Percentiles rank a stretch among this genome's conserved stretches.
Evolutionary conservation across 2,113 vertebrate species (phyloP).

Genomic region (Cheirogaleus medius): DNA sequence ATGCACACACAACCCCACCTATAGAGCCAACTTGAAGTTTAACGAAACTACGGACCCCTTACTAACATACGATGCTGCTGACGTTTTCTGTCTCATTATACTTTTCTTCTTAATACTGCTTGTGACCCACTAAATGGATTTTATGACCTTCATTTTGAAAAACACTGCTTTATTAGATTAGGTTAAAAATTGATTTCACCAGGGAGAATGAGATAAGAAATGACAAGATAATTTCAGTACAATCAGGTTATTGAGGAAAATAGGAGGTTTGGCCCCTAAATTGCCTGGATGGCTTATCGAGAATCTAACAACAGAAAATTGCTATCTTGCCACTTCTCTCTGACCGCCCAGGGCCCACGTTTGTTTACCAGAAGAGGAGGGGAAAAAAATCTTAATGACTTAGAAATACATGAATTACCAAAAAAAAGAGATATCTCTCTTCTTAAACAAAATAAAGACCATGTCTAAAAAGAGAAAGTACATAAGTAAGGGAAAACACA

Average conservation of each 20-base stretch:
- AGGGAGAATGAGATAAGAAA: slow-evolving; percentile 25
- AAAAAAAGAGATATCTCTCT: neutral
- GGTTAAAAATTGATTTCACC: slow-evolving; percentile 9
- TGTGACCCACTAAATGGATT: neutral
- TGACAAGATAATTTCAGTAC: neutral
- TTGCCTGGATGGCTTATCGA: neutral
- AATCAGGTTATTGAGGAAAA: neutral
- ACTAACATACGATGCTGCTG: neutral
- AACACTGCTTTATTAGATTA: neutral
- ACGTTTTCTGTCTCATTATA: neutral
- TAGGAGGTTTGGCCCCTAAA: neutral
- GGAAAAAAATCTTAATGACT: neutral
- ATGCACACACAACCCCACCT: neutral
- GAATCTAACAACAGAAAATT: slow-evolving; percentile 20
- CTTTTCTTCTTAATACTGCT: neutral
- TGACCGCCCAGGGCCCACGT: neutral
- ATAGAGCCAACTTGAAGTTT: neutral
- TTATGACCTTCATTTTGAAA: slow-evolving; percentile 28
- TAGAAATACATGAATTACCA: slow-evolving; percentile 4
- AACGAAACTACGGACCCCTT: neutral
- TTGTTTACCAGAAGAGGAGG: neutral
- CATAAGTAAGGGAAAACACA: neutral
- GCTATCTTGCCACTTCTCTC: neutral
- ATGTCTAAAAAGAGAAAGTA: neutral
- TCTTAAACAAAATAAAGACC: slow-evolving; percentile 30